Conservation (phyloP, 2,113 vertebrate genomes). For the Rissa tridactyla region DNA sequence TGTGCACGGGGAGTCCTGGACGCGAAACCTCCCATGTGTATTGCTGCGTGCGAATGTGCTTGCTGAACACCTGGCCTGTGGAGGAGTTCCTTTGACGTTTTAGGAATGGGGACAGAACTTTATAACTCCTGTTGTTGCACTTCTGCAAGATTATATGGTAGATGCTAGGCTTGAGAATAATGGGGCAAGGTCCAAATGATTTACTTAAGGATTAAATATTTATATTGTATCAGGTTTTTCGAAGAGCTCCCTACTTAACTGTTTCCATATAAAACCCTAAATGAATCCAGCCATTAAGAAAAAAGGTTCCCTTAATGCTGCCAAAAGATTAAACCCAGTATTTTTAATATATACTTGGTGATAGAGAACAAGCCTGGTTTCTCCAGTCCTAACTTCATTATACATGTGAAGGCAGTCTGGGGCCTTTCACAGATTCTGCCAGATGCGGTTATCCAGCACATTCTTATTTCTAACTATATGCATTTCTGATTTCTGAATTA, state of each 20-base stretch:
- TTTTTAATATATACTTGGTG: not conserved
- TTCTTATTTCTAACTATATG: not conserved
- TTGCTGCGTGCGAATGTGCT: not conserved
- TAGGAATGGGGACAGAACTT: not conserved
- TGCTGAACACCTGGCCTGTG: not conserved
- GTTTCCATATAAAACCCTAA: not conserved
- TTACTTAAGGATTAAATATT: not conserved
- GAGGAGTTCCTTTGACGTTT: not conserved
- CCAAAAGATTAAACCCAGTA: not conserved
- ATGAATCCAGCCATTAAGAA: not conserved
- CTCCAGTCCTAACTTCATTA: not conserved
- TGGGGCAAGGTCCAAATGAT: not conserved
- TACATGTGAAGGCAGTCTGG: not conserved
- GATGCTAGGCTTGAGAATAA: not conserved
- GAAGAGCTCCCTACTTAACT: not conserved
- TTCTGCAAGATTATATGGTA: not conserved
- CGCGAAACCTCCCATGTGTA: not conserved
- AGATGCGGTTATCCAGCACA: not conserved
- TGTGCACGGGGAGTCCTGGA: not conserved
- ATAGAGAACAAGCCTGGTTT: not conserved
- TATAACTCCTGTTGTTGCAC: not conserved
- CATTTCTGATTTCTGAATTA: not conserved
- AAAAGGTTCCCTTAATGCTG: not conserved
- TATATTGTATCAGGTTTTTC: not conserved
- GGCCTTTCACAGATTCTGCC: not conserved